Percentiles rank a stretch among this genome's conserved stretches.
Evolutionary conservation across 2,888 invertebrate species (phyloP).

Genomic region (Noctua janthina): DNA sequence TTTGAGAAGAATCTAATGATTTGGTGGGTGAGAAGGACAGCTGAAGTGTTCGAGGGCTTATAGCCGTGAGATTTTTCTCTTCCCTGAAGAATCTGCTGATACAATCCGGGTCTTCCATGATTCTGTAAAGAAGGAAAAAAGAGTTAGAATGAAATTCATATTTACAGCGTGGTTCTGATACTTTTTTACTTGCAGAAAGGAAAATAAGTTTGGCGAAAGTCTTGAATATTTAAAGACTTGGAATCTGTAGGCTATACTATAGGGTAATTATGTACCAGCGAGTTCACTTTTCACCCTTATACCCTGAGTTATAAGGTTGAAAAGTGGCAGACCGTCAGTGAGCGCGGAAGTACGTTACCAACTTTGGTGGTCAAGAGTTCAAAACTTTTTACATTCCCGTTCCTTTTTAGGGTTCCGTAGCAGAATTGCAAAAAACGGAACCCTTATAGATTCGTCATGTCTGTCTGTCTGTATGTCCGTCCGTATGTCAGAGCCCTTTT

Average conservation of each 20-base stretch:
- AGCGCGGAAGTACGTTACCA: no score
- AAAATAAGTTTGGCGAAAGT: background rate
- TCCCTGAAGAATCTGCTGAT: constrained; percentile 80
- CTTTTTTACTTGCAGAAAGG: background rate
- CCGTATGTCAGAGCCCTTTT: no score
- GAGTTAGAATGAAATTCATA: background rate
- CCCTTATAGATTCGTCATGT: no score
- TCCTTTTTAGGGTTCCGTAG: no score
- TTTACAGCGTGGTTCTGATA: background rate
- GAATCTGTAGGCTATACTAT: background rate
- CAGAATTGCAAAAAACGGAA: no score
- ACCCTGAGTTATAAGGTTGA: no score
- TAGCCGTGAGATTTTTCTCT: constrained; percentile 43
- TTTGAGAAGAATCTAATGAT: constrained; percentile 73
- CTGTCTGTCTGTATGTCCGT: no score
- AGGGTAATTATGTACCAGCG: background rate
- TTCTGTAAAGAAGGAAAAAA: constrained; percentile 65
- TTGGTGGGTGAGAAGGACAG: constrained; percentile 59
- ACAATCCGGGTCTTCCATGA: constrained; percentile 75
- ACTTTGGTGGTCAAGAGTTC: no score
- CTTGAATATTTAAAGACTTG: background rate
- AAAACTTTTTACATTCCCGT: no score
- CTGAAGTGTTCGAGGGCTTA: constrained; percentile 61
- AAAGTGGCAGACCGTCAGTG: no score
- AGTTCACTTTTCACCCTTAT: no score